Evolutionary conservation across 2,797 vertebrate genomes (phyloP).

Genomic region (Peromyscus nudipes): DNA sequence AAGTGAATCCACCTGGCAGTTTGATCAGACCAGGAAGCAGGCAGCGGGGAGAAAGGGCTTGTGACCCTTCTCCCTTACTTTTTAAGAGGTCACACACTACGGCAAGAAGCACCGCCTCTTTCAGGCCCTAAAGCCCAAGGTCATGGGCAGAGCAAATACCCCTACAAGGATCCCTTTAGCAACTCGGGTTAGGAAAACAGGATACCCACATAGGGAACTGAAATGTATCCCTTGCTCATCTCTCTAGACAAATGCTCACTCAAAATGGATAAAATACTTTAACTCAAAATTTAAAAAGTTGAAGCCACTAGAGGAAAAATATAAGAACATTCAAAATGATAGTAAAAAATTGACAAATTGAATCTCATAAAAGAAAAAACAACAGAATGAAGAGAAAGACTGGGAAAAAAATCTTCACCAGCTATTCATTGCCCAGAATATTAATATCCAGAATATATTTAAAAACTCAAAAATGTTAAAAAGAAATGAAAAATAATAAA

Average conservation of each 20-base stretch:
- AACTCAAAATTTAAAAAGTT: background rate
- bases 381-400: background rate
- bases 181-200: background rate
- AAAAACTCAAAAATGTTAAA: background rate
- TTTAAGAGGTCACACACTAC: too few species aligned
- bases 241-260: background rate
- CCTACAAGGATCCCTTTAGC: background rate
- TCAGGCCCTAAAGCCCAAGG: too few species aligned
- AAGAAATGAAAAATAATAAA: background rate
- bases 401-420: background rate
- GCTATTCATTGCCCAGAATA: background rate
- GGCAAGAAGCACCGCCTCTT: too few species aligned
- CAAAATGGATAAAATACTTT: background rate
- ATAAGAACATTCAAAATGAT: background rate
- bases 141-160: too few species aligned
- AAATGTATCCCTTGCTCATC: too few species aligned
- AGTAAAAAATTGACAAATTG: background rate
- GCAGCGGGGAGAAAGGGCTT: too few species aligned
- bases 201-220: background rate
- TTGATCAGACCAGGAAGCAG: too few species aligned
- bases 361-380: too few species aligned
- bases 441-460: background rate
- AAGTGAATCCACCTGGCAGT: too few species aligned
- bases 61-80: too few species aligned
- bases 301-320: background rate